A percentile compares a stretch with the other conserved stretches of the same genome.
Conservation (phyloP, 2,113 vertebrate species). For the Bolborhynchus lineola region DNA sequence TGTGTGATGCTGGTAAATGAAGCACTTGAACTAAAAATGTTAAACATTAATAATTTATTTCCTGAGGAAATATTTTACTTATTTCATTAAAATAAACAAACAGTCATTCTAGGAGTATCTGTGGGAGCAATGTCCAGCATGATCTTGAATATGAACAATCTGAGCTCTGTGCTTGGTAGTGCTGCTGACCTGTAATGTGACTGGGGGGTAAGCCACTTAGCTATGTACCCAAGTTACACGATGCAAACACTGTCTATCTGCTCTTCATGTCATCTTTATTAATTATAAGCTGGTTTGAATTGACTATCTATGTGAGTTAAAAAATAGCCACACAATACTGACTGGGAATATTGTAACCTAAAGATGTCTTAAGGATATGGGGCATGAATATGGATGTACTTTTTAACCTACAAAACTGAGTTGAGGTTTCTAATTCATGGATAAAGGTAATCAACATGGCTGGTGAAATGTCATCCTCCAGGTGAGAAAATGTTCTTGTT, state of each 20-base stretch:
- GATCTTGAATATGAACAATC: background rate
- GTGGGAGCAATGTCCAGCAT: background rate
- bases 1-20: slow-evolving; percentile 20
- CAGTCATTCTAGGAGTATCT: background rate
- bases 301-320: background rate
- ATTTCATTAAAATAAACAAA: slow-evolving; percentile 28
- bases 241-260: background rate
- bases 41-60: background rate
- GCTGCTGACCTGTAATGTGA: background rate
- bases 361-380: background rate
- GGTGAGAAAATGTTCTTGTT: background rate
- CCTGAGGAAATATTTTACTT: slow-evolving; percentile 1
- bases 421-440: background rate
- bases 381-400: background rate
- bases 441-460: background rate
- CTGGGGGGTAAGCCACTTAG: background rate
- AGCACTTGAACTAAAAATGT: slow-evolving; percentile 11
- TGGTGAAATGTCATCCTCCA: background rate
- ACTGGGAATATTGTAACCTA: background rate
- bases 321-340: background rate
- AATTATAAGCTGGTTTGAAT: background rate
- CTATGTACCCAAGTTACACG: background rate
- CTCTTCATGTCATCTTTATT: background rate
- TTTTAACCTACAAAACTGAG: background rate
- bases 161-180: background rate